Base-by-base conservation (phyloP, 2,113 vertebrate species). In the Microcebus lehilahytsara region DNA sequence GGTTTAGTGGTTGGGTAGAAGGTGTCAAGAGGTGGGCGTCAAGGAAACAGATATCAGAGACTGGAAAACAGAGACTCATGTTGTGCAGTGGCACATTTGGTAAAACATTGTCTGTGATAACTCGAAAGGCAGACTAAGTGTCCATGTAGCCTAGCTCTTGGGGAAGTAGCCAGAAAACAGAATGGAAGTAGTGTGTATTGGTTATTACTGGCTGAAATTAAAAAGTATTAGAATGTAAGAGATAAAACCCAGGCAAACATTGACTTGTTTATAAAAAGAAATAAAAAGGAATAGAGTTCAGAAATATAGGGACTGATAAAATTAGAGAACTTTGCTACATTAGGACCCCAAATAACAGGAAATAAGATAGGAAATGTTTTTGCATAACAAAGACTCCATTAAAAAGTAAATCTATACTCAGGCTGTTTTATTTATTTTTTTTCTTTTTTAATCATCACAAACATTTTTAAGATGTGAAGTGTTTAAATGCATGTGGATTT, bases 381-480 rank as follows among this genome's bases (percentile, higher is more conserved):
- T 72, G 30, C 9, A 19, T 42, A 64, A 58, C 56, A 81, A 89
- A 96, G 53, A 6, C 22, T 71, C 60, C 19, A n/a, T 92, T 97
- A 13, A 64, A 92, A 81, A 56, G 30, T 49, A 49, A 77, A 81
- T 56, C 1, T 40, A 66, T 49, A 86, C 0, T 71, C n/a, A 72
- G 49, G 10, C 49, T 49, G 49, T 51, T 53, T 25, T 32, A 46
- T 46, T 46, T 46, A 46, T 71, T 90, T 46, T 27, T 87, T 94
- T 78, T 53, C 75, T 49, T 46, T 79, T 72, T n/a, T 9, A 64
- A 86, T 77, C 1, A 34, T 72, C 56, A 84, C 1, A 67, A 83
- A 72, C 37, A 69, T 27, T 94, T 85, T 96, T 49, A 74, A 90
- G 84, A 92, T 60, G 27, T 62, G 46, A 85, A 80, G 46, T 87